Percentiles rank a stretch among this genome's conserved stretches.
Evolutionary conservation across 1,140 invertebrate species (phyloP).

Genomic region (Solen grandis): DNA sequence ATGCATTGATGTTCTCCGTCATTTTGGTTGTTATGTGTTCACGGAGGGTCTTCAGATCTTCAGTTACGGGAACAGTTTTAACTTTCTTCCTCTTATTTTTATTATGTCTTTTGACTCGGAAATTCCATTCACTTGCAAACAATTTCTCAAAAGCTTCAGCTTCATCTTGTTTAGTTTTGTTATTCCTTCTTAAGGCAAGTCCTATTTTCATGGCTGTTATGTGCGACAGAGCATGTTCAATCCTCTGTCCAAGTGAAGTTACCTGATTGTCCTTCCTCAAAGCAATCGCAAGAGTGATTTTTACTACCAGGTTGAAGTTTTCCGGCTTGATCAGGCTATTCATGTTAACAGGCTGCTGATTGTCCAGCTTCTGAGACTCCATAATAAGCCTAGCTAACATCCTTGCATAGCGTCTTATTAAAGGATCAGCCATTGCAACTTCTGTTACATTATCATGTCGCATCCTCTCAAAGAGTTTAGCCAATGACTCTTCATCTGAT

Average conservation of each 20-base stretch:
- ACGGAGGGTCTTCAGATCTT: conserved; percentile 18
- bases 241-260: not conserved
- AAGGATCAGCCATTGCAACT: too few species aligned
- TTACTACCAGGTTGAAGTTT: conserved; percentile 32
- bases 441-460: too few species aligned
- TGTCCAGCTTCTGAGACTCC: not conserved
- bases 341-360: not conserved
- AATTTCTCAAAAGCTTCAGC: conserved; percentile 12
- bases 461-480: too few species aligned
- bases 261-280: not conserved
- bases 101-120: conserved; percentile 10
- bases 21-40: conserved; percentile 2
- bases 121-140: conserved; percentile 21
- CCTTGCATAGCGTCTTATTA: too few species aligned
- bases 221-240: not conserved
- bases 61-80: conserved; percentile 16
- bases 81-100: conserved; percentile 13
- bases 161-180: not conserved
- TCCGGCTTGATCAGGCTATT: not conserved
- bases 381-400: conserved; percentile 31
- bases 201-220: conserved; percentile 22
- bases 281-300: not conserved
- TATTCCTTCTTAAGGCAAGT: not conserved
- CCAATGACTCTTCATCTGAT: too few species aligned
- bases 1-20: not conserved